Conservation (phyloP, 2,113 vertebrate genomes). For the Emydura subglobosa region DNA sequence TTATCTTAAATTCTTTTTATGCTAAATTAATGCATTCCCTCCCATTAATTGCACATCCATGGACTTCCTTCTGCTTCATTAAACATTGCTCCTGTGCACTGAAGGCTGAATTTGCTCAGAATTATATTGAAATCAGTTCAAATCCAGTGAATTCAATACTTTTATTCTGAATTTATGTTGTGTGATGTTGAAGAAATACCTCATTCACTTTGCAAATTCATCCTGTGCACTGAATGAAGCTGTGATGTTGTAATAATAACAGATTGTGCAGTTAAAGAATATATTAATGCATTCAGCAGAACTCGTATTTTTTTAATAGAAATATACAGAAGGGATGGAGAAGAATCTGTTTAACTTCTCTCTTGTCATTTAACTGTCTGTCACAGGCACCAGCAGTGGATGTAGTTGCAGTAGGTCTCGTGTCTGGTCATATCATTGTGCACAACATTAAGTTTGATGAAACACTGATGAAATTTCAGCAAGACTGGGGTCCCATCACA, state of each 20-base stretch:
- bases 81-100: background rate
- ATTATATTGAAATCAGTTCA: background rate
- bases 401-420: constrained; percentile 89
- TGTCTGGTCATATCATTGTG: constrained; percentile 89
- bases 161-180: background rate
- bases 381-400: constrained; percentile 94
- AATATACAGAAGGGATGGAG: background rate
- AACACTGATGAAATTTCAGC: constrained; percentile 93
- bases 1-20: background rate
- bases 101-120: background rate
- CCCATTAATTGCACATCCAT: background rate
- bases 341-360: background rate
- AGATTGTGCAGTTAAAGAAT: background rate
- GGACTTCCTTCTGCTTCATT: background rate
- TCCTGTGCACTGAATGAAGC: background rate
- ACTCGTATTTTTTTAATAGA: background rate
- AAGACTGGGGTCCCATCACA: constrained; percentile 97
- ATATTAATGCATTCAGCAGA: background rate
- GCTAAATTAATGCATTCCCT: background rate
- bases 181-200: background rate
- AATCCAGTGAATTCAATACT: background rate
- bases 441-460: constrained; percentile 96
- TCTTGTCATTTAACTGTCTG: background rate
- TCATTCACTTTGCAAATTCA: background rate
- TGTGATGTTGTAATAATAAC: background rate